Percentiles rank a stretch among this genome's conserved stretches.
These are phyloP conservation scores for Camelus dromedarius DNA, from an alignment of 2,113 vertebrate species.

Conservation along the genomic window DNA sequence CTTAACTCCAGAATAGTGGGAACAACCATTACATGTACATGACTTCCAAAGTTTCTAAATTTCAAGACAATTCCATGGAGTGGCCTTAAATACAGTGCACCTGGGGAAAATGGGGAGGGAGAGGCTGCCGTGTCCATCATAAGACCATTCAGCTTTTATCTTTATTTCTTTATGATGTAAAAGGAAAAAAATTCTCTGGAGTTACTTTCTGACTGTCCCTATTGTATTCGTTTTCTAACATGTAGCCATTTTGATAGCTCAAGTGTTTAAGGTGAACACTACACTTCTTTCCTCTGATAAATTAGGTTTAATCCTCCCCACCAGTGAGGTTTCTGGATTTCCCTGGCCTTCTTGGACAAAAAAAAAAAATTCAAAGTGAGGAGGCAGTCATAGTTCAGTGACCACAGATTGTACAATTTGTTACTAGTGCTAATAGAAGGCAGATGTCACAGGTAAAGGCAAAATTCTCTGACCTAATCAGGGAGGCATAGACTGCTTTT, in stretches of 20 bases:
- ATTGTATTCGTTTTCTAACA: neutral
- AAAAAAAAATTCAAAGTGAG: neutral
- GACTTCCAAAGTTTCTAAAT: neutral
- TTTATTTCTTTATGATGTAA: constrained; percentile 23
- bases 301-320: neutral
- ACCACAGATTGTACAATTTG: neutral
- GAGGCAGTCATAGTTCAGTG: neutral
- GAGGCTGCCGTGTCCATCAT: neutral
- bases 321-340: constrained; percentile 48
- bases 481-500: constrained; percentile 17
- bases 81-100: neutral
- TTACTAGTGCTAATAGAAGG: constrained; percentile 38
- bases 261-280: neutral
- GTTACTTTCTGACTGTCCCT: neutral
- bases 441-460: constrained; percentile 21
- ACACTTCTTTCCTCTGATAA: neutral
- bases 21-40: neutral
- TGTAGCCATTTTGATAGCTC: neutral
- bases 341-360: neutral
- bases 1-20: neutral
- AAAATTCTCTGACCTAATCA: constrained; percentile 46
- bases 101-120: neutral
- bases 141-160: neutral
- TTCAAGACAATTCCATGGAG: neutral
- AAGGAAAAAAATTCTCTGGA: neutral